These are phyloP conservation scores for Psilanteris sp. DNA, from an alignment of 1,140 invertebrate genomes.

Conservation along the genomic window DNA sequence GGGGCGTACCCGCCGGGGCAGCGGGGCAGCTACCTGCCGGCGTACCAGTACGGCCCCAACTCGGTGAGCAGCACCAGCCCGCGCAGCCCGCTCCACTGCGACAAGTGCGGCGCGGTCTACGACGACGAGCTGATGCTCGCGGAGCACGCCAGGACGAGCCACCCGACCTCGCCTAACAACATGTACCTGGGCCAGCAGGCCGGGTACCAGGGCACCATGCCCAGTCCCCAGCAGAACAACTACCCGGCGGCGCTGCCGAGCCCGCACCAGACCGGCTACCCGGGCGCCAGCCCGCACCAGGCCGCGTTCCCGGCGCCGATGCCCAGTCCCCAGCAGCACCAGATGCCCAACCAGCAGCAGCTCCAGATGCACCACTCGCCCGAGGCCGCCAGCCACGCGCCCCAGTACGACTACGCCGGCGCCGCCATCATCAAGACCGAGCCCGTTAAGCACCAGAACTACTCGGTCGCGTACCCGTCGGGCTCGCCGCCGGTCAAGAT, in stretches of 20 bases:
- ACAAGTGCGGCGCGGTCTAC: slow-evolving; percentile 88
- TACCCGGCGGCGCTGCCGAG: too few relatives aligned
- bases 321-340: too few relatives aligned
- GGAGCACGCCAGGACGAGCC: slow-evolving; percentile 86
- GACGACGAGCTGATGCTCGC: slow-evolving; percentile 85
- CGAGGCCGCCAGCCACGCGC: slow-evolving; percentile 38
- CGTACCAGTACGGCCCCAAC: slow-evolving; percentile 76
- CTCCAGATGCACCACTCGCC: slow-evolving; percentile 64
- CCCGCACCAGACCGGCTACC: too few relatives aligned
- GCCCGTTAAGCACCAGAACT: slow-evolving; percentile 10
- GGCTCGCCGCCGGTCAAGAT: too few relatives aligned
- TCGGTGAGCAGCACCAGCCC: slow-evolving; percentile 84
- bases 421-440: slow-evolving; percentile 1
- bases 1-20: background rate
- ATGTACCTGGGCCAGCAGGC: slow-evolving; percentile 61
- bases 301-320: too few relatives aligned
- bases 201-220: slow-evolving; percentile 64
- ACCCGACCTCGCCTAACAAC: slow-evolving; percentile 81
- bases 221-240: slow-evolving; percentile 53
- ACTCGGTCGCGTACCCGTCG: too few relatives aligned
- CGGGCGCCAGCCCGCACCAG: too few relatives aligned
- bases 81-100: slow-evolving; percentile 86
- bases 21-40: background rate
- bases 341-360: slow-evolving; percentile 54
- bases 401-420: slow-evolving; percentile 3